A percentile compares a stretch with the other conserved stretches of the same genome.
Evolutionary conservation across 2,888 invertebrate species (phyloP).

Genomic region (Noctuana brunneofusca): DNA sequence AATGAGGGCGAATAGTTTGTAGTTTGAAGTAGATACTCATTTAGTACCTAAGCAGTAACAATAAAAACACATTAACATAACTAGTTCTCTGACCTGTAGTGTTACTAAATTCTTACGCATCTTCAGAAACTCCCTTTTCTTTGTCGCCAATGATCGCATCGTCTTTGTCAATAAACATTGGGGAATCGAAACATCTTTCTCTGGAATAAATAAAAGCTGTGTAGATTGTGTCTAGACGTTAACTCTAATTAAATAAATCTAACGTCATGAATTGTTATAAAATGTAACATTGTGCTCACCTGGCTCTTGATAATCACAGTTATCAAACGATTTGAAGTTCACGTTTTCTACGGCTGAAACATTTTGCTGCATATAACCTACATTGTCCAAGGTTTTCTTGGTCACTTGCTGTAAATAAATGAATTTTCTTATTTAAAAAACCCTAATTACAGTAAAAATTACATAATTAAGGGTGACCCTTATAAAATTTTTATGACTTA

Average conservation of each 20-base stretch:
- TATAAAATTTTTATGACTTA: not conserved
- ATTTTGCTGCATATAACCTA: conserved; percentile 36
- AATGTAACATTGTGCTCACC: conserved; percentile 39
- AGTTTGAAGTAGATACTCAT: not conserved
- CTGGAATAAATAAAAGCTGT: conserved; percentile 41
- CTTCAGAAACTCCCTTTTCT: conserved; percentile 68
- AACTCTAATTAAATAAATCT: no score
- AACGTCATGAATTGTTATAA: no score
- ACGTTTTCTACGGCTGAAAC: conserved; percentile 39
- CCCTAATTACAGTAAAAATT: not conserved
- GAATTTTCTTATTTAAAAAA: no score
- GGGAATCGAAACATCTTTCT: conserved; percentile 56
- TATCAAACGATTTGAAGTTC: conserved; percentile 26
- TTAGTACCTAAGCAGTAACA: not conserved
- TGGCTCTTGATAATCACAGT: conserved; percentile 37
- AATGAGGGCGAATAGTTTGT: no score
- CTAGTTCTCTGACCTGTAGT: conserved; percentile 56
- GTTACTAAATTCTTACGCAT: conserved; percentile 56
- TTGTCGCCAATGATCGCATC: conserved; percentile 56
- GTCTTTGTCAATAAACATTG: conserved; percentile 58
- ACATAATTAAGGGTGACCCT: no score
- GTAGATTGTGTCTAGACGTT: no score
- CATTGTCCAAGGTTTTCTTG: conserved; percentile 38
- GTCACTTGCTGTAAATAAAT: conserved; percentile 33
- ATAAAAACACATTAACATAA: not conserved